A percentile compares a stretch with the other conserved stretches of the same genome.
Conservation (phyloP, 2,797 vertebrate species). For the Clangula hyemalis region DNA sequence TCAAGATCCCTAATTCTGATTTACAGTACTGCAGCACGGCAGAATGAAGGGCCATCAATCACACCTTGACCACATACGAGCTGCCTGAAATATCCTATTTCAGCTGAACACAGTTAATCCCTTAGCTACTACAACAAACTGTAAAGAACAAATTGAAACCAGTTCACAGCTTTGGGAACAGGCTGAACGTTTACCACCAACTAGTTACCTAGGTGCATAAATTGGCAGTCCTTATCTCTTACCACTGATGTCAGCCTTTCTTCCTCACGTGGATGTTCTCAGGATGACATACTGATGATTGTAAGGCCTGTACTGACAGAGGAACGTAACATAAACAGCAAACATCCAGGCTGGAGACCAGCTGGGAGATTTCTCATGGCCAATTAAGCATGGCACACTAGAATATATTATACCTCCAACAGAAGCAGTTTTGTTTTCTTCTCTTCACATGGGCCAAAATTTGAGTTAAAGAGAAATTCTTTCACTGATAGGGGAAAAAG, state of each 20-base stretch:
- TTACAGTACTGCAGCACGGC: background rate
- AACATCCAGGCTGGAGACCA: background rate
- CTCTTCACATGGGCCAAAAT: background rate
- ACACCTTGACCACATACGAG: accelerated
- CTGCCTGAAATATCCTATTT: background rate
- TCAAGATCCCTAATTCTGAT: background rate
- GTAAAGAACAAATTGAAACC: background rate
- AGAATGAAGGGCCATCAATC: background rate
- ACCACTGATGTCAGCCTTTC: background rate
- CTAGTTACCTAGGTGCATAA: background rate
- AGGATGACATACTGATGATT: background rate
- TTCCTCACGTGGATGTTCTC: background rate
- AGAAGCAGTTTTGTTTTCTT: background rate
- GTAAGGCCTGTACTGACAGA: background rate
- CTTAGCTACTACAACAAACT: background rate
- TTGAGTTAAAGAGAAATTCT: background rate
- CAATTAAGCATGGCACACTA: background rate
- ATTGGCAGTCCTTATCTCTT: background rate
- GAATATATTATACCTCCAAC: background rate
- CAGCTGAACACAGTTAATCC: background rate
- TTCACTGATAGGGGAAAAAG: background rate
- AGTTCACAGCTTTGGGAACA: background rate
- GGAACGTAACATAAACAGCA: background rate
- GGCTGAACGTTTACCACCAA: background rate
- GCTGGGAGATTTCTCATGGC: background rate